Evolutionary conservation across 1,140 invertebrate species (phyloP), one percentile per base, ranked within the genome.

Genomic region (Drosophila malerkotliana): DNA sequence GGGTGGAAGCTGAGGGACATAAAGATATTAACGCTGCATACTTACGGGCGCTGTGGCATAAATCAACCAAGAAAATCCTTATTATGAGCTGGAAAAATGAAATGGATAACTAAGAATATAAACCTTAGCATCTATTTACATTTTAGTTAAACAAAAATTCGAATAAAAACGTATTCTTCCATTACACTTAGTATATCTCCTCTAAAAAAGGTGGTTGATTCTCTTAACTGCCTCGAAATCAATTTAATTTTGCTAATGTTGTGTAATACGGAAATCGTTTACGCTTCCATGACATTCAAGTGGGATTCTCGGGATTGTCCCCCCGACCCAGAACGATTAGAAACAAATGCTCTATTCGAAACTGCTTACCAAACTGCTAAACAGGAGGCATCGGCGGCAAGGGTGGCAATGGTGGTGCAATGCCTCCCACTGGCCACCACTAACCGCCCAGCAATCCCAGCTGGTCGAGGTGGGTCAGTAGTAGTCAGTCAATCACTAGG

Each of bases 171-270:
- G 1, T 28, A 28, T 28, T 28, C 6, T 28, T 28, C 26, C 26
- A 28, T 1, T 28, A 28, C 7, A 28, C 26, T 28, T 28, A 6
- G 26, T 28, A 28, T 28, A 7, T 28, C 26, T 28, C 26, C 1
- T 28, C 7, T 7, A 7, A 28, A 24, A 12, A 30, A 21, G 82
- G 83, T 84, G 80, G 57, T 52, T 21, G 34, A 10, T 41, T 63
- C 28, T 5, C 49, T 51, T 39, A 57, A 41, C 24, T 10, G 41
- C 15, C 52, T 44, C 26, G 49, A 72, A 85, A 79, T 80, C 77
- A 87, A 87, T 90, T 90, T 80, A 82, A 90, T 90, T 90, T 90
- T 76, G 82, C 87, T 90, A 90, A 90, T 90, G 87, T 87, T 87
- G 76, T 88, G 72, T 90, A 87, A 79, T 87, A 55, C 64, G 58